phyloP scores from a whole-genome alignment of 2,113 vertebrate species.

The Cyprinodon tularosa region DNA sequence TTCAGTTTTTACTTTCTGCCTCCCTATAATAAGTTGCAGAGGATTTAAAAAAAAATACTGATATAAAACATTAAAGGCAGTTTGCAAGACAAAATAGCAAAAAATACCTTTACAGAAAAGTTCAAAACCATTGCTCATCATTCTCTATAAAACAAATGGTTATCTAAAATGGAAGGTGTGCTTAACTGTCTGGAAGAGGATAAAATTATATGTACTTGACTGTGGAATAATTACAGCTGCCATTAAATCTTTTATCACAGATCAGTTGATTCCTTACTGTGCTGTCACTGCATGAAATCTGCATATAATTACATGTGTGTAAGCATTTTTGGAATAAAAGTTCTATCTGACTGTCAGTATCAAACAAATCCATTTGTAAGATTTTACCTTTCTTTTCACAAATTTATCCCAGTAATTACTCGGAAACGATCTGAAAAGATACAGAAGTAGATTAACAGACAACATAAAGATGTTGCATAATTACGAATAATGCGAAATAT shows the following conservation, averaged over 20 bases:
- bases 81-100: not conserved
- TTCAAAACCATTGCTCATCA: not conserved
- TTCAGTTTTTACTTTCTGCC: not conserved
- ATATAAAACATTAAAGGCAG: not conserved
- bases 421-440: constrained; percentile 89
- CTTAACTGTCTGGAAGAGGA: constrained; percentile 20
- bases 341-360: not conserved
- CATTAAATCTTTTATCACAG: constrained; percentile 51
- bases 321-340: constrained; percentile 1
- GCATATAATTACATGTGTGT: constrained; percentile 14
- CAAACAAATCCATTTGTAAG: not conserved
- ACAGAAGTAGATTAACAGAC: constrained; percentile 27
- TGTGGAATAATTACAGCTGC: constrained; percentile 46
- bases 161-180: constrained; percentile 1
- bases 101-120: not conserved
- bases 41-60: not conserved
- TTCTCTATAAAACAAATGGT: not conserved
- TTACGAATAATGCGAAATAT: not conserved
- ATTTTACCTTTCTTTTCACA: constrained; percentile 88
- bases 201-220: constrained; percentile 22
- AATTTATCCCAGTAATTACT: constrained; percentile 99
- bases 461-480: not conserved
- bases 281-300: constrained; percentile 35
- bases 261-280: constrained; percentile 39
- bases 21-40: not conserved